These are phyloP conservation scores for Drosophila tani DNA, from an alignment of 1,140 invertebrate genomes.

Conservation along the genomic window DNA sequence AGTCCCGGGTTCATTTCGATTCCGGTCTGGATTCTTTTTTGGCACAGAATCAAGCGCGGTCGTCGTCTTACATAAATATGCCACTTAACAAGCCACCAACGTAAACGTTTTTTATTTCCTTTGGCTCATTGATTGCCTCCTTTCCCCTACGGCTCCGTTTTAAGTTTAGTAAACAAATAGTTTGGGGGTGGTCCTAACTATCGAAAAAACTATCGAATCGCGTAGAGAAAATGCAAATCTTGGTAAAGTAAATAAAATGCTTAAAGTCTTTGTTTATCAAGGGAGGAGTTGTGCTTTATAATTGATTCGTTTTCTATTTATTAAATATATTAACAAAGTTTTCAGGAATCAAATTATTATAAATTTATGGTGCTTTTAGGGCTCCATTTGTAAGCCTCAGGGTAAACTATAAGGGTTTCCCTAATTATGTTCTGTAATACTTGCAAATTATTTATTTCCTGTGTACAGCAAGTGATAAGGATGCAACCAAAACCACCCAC, in stretches of 20 bases:
- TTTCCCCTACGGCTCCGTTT: conserved; percentile 1
- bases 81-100: conserved; percentile 70
- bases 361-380: neutral
- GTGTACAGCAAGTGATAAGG: conserved; percentile 44
- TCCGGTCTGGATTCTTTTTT: conserved; percentile 49
- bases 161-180: conserved; percentile 42
- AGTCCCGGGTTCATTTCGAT: conserved; percentile 48
- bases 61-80: conserved; percentile 68
- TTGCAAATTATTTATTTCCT: neutral
- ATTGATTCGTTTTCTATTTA: conserved; percentile 42
- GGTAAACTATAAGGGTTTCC: too few species aligned
- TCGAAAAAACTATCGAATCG: conserved; percentile 20
- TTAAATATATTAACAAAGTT: neutral
- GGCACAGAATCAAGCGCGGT: conserved; percentile 55
- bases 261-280: conserved; percentile 18
- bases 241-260: conserved; percentile 3
- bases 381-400: too few species aligned
- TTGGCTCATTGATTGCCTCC: conserved; percentile 47
- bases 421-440: neutral
- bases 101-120: conserved; percentile 51
- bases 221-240: conserved; percentile 29
- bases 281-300: conserved; percentile 43
- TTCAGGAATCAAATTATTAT: too few species aligned
- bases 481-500: conserved; percentile 41
- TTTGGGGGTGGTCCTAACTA: conserved; percentile 4